Percentiles rank a stretch among this genome's conserved stretches.
phyloP scores from a whole-genome alignment of 2,113 vertebrate genomes.

The Herpetotheres cachinnans region DNA sequence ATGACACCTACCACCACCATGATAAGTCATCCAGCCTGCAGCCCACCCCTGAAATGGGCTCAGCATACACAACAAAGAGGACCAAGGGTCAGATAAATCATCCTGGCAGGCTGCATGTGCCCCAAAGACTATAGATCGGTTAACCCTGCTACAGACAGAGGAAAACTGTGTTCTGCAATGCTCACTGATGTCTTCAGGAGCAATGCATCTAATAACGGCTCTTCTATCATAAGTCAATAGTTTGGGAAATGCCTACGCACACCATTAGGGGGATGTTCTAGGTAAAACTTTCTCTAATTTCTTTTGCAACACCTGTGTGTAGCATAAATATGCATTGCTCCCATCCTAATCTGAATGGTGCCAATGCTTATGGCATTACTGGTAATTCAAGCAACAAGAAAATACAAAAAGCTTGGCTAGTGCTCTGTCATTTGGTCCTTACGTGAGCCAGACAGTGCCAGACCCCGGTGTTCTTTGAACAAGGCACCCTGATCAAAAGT shows the following conservation, averaged over 20 bases:
- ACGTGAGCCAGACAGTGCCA: neutral
- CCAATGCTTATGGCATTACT: neutral
- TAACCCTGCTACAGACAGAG: neutral
- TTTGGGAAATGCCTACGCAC: neutral
- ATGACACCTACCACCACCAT: neutral
- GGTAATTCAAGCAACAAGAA: neutral
- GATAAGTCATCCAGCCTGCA: neutral
- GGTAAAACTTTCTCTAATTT: neutral
- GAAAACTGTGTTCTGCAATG: neutral
- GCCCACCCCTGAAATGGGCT: neutral
- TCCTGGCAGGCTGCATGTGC: neutral
- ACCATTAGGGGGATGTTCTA: accelerated
- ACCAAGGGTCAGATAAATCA: neutral
- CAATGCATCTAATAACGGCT: neutral
- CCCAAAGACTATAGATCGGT: neutral
- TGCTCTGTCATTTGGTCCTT: neutral
- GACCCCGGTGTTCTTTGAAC: neutral
- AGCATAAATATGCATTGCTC: neutral
- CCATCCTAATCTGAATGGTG: neutral
- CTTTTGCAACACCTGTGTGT: neutral
- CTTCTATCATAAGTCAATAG: neutral
- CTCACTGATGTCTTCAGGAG: neutral
- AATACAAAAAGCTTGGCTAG: neutral
- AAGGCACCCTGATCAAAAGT: neutral
- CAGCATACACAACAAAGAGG: neutral